Conservation (phyloP, 1,140 invertebrate genomes). For the Bombus sibiricus region DNA sequence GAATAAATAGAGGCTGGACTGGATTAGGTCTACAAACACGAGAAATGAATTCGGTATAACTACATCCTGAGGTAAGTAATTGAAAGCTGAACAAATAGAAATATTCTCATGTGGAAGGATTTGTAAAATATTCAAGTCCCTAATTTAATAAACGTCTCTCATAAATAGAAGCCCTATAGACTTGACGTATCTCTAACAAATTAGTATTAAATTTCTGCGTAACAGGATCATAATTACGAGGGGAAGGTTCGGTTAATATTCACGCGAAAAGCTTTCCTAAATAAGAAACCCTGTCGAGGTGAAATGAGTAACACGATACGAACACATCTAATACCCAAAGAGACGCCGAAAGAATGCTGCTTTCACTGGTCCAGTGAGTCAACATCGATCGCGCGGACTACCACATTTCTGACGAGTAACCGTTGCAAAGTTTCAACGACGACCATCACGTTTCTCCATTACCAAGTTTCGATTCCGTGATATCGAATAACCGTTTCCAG, state of each 20-base stretch:
- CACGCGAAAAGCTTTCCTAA: constrained; percentile 15
- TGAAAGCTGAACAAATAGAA: background rate
- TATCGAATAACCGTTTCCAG: constrained; percentile 19
- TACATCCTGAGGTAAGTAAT: background rate
- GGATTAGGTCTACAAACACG: constrained; percentile 22
- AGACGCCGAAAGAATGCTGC: constrained; percentile 25
- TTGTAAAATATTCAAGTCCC: background rate
- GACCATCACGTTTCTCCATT: constrained; percentile 18
- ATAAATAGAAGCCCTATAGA: constrained; percentile 1
- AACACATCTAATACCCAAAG: constrained; percentile 14
- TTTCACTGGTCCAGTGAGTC: constrained; percentile 10
- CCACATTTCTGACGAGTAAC: constrained; percentile 23
- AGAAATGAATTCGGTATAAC: background rate
- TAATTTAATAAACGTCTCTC: background rate
- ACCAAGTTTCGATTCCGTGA: constrained; percentile 26
- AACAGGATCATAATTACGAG: constrained; percentile 12
- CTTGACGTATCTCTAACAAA: background rate
- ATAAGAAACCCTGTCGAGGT: constrained; percentile 25
- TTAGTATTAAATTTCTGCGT: constrained; percentile 8
- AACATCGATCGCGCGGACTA: constrained; percentile 10
- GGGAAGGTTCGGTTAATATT: constrained; percentile 6
- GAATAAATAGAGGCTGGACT: background rate
- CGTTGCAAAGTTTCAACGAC: constrained; percentile 26
- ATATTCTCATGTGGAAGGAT: background rate
- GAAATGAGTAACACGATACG: constrained; percentile 25